Conservation (phyloP, 2,888 invertebrate genomes). For the Tiliacea aurago region DNA sequence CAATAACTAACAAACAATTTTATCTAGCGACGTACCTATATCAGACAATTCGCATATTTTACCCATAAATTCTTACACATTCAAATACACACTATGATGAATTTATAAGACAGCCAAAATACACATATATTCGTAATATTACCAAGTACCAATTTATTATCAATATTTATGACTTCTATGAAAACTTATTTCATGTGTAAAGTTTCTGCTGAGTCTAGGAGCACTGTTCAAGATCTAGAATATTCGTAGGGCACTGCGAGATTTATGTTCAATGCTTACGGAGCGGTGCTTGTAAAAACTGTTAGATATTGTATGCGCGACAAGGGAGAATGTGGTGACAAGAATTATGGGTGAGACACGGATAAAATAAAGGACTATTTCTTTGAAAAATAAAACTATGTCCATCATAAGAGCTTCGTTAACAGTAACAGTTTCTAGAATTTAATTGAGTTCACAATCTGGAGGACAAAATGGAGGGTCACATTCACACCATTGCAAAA, state of each 20-base stretch:
- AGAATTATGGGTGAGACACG: not conserved
- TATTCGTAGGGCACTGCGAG: constrained; percentile 48
- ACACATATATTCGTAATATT: constrained; percentile 4
- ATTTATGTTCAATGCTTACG: constrained; percentile 63
- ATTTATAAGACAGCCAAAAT: constrained; percentile 7
- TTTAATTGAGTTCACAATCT: too few species aligned
- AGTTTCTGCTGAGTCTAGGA: constrained; percentile 47
- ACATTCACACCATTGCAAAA: too few species aligned
- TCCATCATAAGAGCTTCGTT: too few species aligned
- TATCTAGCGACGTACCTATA: too few species aligned
- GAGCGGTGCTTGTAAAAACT: constrained; percentile 64
- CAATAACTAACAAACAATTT: too few species aligned
- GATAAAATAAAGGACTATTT: constrained; percentile 1
- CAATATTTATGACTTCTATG: constrained; percentile 44
- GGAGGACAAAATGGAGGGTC: too few species aligned
- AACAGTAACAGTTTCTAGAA: too few species aligned
- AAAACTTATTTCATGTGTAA: constrained; percentile 45
- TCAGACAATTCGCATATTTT: not conserved
- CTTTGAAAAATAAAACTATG: too few species aligned
- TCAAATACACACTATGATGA: constrained; percentile 8
- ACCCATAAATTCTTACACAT: not conserved
- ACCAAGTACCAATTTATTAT: constrained; percentile 42
- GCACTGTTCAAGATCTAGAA: constrained; percentile 40
- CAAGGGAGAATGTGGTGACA: constrained; percentile 47
- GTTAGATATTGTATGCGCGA: constrained; percentile 59